Conservation (phyloP, 2,113 vertebrate genomes). For the Cacatua alba region DNA sequence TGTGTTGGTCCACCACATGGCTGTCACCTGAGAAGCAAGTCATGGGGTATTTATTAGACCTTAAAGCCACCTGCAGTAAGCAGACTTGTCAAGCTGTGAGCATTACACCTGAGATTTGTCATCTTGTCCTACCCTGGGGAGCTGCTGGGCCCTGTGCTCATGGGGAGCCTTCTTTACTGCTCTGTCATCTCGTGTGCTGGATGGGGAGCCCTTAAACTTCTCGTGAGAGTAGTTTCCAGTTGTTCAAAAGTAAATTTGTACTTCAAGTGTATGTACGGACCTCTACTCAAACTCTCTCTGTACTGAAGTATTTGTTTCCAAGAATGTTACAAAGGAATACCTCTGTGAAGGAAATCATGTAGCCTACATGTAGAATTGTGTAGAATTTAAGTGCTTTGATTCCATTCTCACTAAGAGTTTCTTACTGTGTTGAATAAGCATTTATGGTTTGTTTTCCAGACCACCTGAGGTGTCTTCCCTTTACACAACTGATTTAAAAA, state of each 20-base stretch:
- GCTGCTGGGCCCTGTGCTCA: not conserved
- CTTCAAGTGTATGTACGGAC: not conserved
- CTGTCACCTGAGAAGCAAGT: not conserved
- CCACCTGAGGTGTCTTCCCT: not conserved
- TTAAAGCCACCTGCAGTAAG: not conserved
- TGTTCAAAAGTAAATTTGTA: not conserved
- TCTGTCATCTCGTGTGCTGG: not conserved
- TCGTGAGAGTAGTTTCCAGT: not conserved
- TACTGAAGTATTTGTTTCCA: not conserved
- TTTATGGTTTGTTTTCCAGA: conserved; percentile 22
- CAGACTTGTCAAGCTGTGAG: not conserved
- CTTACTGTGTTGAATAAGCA: conserved; percentile 16
- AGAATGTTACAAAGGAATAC: not conserved
- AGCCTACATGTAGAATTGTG: not conserved
- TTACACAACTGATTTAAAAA: not conserved
- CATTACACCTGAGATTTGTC: not conserved
- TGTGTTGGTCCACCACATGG: fast-evolving
- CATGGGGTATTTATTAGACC: not conserved
- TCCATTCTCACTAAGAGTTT: conserved; percentile 9
- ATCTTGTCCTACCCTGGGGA: not conserved
- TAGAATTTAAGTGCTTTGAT: conserved; percentile 11
- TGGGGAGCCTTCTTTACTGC: not conserved
- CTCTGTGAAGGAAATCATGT: not conserved
- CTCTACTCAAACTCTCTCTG: not conserved
- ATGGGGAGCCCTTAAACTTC: not conserved